A percentile compares a stretch with the other conserved stretches of the same genome.
phyloP scores from a whole-genome alignment of 1,140 invertebrate species.

The Drosophila grimshawi region DNA sequence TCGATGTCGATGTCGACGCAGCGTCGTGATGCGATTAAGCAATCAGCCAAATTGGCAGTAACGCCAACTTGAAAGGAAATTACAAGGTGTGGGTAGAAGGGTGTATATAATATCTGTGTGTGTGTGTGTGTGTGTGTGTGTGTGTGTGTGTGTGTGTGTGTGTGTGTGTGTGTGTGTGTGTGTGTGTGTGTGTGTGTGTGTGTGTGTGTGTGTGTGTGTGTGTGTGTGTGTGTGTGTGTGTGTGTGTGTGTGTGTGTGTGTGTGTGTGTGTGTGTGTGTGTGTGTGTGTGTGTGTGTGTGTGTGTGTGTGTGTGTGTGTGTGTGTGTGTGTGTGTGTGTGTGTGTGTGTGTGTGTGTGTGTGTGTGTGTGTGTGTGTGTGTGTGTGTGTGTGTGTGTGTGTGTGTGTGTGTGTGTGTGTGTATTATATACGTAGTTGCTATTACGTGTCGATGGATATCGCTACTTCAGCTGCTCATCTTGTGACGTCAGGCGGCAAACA shows the following conservation, averaged over 20 bases:
- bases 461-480: conserved; percentile 15
- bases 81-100: conserved; percentile 46
- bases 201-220: conserved; percentile 11
- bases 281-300: background rate
- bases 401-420: conserved; percentile 10
- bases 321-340: background rate
- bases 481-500: conserved; percentile 45
- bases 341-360: background rate
- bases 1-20: conserved; percentile 23
- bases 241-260: background rate
- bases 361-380: conserved; percentile 1
- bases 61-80: conserved; percentile 82
- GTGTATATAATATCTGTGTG: background rate
- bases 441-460: conserved; percentile 45
- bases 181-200: conserved; percentile 16
- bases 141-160: conserved; percentile 5
- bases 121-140: background rate
- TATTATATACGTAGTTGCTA: conserved; percentile 11
- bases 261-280: background rate
- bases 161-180: conserved; percentile 16
- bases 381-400: conserved; percentile 14
- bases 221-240: background rate
- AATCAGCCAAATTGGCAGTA: conserved; percentile 82
- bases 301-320: background rate
- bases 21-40: conserved; percentile 80